Base-by-base conservation (phyloP, 2,888 invertebrate genomes). In the Endotricha flammealis region DNA sequence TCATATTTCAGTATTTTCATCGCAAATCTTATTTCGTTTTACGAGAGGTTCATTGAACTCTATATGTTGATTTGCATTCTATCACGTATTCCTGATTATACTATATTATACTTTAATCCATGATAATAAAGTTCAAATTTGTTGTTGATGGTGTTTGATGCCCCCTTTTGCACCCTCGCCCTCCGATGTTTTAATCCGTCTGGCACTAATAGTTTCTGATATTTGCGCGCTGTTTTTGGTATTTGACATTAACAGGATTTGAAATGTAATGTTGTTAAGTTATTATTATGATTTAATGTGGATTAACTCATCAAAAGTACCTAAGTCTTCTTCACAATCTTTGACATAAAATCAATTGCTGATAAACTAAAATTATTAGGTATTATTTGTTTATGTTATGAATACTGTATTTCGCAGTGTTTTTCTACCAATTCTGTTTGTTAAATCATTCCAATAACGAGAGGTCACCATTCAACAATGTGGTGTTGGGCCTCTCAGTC, bases 131-230 rank as follows among this genome's bases (percentile, higher is more conserved):
- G 43, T 50, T 41, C 32, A 40, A 42, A 45, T 46, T 57, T 24
- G 20, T 16, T 28, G 31, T 28, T 10, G 12, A 2, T 10, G 0
- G 12, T 12, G 20, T 7, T 37, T 36, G 40, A 39, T 51, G 52
- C 41, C 54, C 69, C 64, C 57, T 42, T 38, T 50, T 57, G 50
- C 61, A 59, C 73, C 71, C 74, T 71, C 73, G 50, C 72, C 69
- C 74, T 42, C 52, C 61, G 61, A 66, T 57, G 63, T 54, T 56
- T 48, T 71, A 68, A 72, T 74, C 71, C 61, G 80, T 71, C 72
- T 78, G 77, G 67, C 63, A 69, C 60, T 77, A 78, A 81, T 79
- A 64, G 63, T 53, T 63, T 61, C 57, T 67, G 71, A 70, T 68
- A 64, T 63, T 66, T 69, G 59, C 53, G 46, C 52, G 50, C 40